Conservation (phyloP, 2,113 vertebrate species). For the Onychorhynchus coronatus region DNA sequence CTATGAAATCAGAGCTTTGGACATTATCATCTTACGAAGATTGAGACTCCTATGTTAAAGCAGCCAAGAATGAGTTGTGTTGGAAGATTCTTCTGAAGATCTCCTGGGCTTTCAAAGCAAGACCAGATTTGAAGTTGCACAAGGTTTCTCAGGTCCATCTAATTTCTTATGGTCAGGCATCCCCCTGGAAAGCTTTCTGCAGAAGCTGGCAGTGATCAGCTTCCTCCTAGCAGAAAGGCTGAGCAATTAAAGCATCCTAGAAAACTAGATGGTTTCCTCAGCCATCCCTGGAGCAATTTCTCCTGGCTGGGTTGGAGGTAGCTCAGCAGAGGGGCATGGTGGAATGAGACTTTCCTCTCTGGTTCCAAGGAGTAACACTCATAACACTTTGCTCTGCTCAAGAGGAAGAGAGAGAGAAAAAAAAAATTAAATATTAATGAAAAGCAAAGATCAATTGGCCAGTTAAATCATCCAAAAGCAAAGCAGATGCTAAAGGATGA, state of each 20-base stretch:
- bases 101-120: background rate
- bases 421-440: background rate
- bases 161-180: background rate
- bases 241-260: background rate
- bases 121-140: background rate
- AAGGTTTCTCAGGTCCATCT: background rate
- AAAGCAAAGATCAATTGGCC: background rate
- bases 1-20: background rate
- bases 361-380: background rate
- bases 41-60: background rate
- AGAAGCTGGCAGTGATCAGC: background rate
- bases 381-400: background rate
- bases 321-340: background rate
- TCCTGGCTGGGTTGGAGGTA: background rate
- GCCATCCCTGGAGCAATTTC: background rate
- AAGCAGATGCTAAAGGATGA: slow-evolving; percentile 1
- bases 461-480: background rate
- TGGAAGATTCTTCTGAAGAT: background rate
- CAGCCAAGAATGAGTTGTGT: background rate
- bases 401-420: background rate
- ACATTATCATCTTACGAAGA: background rate
- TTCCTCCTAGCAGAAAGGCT: background rate
- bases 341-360: background rate
- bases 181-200: background rate
- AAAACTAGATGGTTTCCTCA: background rate